Evolutionary conservation across 2,797 vertebrate genomes (phyloP).

Genomic region (Falco novaeseelandiae): DNA sequence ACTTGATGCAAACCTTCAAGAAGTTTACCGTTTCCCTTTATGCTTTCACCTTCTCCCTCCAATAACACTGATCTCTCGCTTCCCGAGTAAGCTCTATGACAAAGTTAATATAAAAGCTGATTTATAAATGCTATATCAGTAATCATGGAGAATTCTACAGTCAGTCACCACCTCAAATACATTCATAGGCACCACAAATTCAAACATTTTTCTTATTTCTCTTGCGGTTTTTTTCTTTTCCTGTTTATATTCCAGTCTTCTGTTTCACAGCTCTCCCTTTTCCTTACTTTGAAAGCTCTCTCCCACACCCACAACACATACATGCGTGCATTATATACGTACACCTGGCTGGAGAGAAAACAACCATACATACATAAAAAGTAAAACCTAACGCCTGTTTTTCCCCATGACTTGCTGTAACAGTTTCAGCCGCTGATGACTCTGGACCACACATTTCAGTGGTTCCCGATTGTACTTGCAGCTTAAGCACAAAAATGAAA

Average conservation of each 20-base stretch:
- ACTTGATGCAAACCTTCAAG: neutral
- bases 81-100: neutral
- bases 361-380: accelerated
- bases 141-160: accelerated
- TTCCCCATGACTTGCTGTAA: neutral
- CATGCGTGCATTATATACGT: accelerated
- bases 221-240: neutral
- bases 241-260: neutral
- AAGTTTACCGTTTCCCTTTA: neutral
- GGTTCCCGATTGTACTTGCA: neutral
- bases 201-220: no score
- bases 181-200: neutral
- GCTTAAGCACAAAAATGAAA: neutral
- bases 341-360: neutral
- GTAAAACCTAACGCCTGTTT: neutral
- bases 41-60: neutral
- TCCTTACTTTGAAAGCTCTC: neutral
- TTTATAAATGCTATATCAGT: neutral
- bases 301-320: neutral
- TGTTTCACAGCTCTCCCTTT: neutral
- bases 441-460: accelerated
- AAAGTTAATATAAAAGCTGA: neutral
- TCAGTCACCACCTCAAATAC: accelerated
- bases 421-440: neutral
- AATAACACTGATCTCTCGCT: accelerated